Conservation (phyloP, 1,140 invertebrate species). For the Contarinia nasturtii region DNA sequence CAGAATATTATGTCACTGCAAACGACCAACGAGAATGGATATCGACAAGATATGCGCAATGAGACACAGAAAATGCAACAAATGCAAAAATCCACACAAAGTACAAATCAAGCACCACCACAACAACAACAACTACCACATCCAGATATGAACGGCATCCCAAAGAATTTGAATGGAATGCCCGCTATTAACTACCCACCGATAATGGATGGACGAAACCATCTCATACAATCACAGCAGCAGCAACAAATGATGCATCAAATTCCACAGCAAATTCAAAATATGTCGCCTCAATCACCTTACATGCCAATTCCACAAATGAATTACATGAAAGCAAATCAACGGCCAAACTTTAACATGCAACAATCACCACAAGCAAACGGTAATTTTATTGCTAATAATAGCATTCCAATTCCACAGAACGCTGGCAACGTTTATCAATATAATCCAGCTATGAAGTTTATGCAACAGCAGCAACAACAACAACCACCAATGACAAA, state of each 20-base stretch:
- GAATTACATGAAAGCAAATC: not conserved
- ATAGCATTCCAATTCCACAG: not conserved
- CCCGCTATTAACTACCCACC: not conserved
- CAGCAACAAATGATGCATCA: not conserved
- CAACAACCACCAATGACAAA: conserved; percentile 11
- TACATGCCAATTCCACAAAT: conserved; percentile 4
- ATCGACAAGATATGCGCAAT: not conserved
- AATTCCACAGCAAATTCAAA: conserved; percentile 1
- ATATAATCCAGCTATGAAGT: conserved; percentile 5
- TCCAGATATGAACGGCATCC: not conserved
- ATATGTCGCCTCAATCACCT: not conserved
- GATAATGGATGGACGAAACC: not conserved
- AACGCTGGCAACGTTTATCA: no score
- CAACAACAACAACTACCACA: not conserved
- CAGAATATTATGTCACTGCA: conserved; percentile 1
- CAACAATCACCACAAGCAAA: not conserved
- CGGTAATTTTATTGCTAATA: not conserved
- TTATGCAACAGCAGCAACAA: conserved; percentile 14
- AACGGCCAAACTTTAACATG: not conserved
- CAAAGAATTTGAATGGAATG: not conserved
- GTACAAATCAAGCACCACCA: not conserved
- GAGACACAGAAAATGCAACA: conserved; percentile 5
- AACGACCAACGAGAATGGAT: conserved; percentile 5
- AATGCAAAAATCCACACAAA: not conserved
- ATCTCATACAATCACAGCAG: not conserved